Base-by-base conservation (phyloP, 2,797 vertebrate genomes). In the Capromys pilorides region DNA sequence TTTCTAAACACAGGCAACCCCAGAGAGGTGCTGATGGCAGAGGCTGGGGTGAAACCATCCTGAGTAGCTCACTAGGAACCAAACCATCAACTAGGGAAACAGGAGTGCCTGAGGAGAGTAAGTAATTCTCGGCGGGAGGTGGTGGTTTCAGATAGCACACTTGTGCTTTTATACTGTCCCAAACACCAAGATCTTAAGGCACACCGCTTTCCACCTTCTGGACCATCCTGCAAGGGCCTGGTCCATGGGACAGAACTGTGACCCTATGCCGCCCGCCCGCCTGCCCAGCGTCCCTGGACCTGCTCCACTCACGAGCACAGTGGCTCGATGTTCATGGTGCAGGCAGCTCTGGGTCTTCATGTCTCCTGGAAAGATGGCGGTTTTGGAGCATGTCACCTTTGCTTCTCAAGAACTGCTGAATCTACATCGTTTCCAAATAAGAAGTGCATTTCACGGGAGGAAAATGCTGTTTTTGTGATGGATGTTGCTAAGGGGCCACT, bases 391-490 rank as follows among this genome's bases (percentile, higher is more conserved):
- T 14, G 71, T 24, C 57, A n/a, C 80, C 41, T 89, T 33, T 19
- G 84, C 89, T 86, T 92, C 90, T 85, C 69, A 33, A 75, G 66
- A 78, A 61, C 24, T 88, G 86, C 85, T 75, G 96, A 94, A 93
- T 95, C 88, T 84, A 87, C 93, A 94, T 26, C n/a, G 86, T 91
- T 95, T 93, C 95, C 36, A 90, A 79, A 93, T 33, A 26, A 90
- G 78, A 28, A 62, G 79, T 10, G 19, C 95, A n/a, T 5, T 54
- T 71, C 95, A 86, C 0, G 45, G 78, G 13, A 24, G 51, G 51
- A 45, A 84, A 71, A 4, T 0, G 0, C 91, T 7, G 7, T 24
- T 95, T 88, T 64, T 5, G 11, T 91, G 88, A 36, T 0, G 21
- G 22, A 61, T 12, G 1, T 22, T 67, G 94, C 95, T 54, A 49